Base-by-base conservation (phyloP, 1,140 invertebrate genomes). In the Trichomalopsis sarcophagae region DNA sequence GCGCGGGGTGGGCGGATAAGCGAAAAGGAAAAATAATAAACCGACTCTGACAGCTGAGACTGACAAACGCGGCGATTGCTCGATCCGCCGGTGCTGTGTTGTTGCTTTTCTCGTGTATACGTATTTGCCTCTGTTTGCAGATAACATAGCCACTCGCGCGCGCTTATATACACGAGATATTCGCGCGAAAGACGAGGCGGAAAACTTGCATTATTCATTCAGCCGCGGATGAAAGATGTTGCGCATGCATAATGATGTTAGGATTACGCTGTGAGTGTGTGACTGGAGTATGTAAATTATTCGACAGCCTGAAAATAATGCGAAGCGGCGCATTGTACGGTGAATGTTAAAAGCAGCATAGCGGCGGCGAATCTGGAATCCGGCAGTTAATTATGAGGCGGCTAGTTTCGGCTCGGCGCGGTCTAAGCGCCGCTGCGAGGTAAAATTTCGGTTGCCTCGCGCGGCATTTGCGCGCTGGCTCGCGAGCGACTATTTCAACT, bases 401-500 rank as follows among this genome's bases (percentile, higher is more conserved):
- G 40, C 14, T 33, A 71, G 47, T 69, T 74, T 73, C 40, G 75
- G 62, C 36, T 69, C 27, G 40, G 74, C 10, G 74, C 10, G 62
- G 82, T 77, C 23, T 47, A 73, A 62, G 23, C n/a, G 33, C 5
- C n/a, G 27, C 27, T 27, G 27, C 27, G 71, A 30, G n/a, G 13
- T 69, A 82, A 86, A 81, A 82, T 82, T 82, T 36, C 27, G 71
- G 40, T 47, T 33, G 2, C n/a, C 21, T 1, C 14, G 69, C 14
- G 69, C 14, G 69, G 50, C 68, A n/a, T 68, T 83, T n/a, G 62
- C 23, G 62, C 27, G 62, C 27, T 33, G 6, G 79, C 79, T 27
- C 23, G 11, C 55, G 23, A 47, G 30, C 66, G 75, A 73, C 21
- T 86, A 86, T 86, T 86, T 66, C 17, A 86, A 86, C 84, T 82